A percentile compares a stretch with the other conserved stretches of the same genome.
Evolutionary conservation across 2,888 invertebrate genomes (phyloP).

Genomic region (Eustalomyia histrio): DNA sequence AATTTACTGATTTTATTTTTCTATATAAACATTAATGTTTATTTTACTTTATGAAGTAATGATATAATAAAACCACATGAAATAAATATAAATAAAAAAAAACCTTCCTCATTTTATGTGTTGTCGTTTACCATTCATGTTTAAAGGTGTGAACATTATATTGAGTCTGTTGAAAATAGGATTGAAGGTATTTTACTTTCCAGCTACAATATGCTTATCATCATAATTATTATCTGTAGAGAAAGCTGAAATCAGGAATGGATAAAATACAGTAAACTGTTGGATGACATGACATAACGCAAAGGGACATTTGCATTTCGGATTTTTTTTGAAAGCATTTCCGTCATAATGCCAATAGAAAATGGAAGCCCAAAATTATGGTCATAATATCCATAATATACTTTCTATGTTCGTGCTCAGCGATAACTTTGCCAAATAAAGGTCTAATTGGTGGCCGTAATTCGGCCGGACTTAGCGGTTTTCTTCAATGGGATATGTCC

Average conservation of each 20-base stretch:
- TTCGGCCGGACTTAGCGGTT: too few relatives aligned
- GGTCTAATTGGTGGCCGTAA: too few relatives aligned
- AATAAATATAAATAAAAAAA: slow-evolving; percentile 51
- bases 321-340: too few relatives aligned
- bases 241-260: neutral
- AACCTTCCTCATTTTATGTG: slow-evolving; percentile 16
- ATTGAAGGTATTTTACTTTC: neutral
- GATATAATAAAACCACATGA: slow-evolving; percentile 64
- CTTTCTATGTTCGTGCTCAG: too few relatives aligned
- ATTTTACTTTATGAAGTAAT: slow-evolving; percentile 52
- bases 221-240: neutral
- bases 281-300: too few relatives aligned
- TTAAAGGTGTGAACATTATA: slow-evolving; percentile 62
- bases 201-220: neutral
- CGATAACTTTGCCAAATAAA: too few relatives aligned
- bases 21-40: slow-evolving; percentile 41
- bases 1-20: slow-evolving; percentile 23
- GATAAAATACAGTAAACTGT: neutral
- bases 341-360: too few relatives aligned
- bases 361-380: too few relatives aligned
- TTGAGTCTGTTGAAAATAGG: slow-evolving; percentile 10
- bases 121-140: slow-evolving; percentile 5
- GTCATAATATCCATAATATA: too few relatives aligned
- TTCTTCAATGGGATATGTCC: too few relatives aligned
- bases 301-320: too few relatives aligned